Base-by-base conservation (phyloP, 2,113 vertebrate species). In the Sula dactylatra region DNA sequence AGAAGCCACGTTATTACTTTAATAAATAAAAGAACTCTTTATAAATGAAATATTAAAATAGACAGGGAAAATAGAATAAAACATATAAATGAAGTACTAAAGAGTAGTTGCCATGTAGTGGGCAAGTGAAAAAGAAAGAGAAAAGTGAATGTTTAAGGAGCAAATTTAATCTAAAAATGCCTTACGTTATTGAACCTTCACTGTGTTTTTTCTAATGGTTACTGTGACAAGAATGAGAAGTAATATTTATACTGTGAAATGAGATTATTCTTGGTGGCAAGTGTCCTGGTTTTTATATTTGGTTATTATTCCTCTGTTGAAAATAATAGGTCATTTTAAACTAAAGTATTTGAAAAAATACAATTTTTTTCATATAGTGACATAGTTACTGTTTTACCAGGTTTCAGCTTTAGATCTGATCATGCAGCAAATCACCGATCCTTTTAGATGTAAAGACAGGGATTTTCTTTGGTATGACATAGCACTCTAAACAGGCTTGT, bases 21-120 rank as follows among this genome's bases (percentile, higher is more conserved):
- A 13, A 89, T 64, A 34, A 90, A 61, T 84, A 67, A 91, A 94
- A 88, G 3, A 86, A 44, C 36, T 56, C n/a, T 69, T 76, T 65
- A 31, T 88, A 86, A 92, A 92, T 82, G 10, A 85, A 86, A 73
- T 54, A n/a, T 47, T 91, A 70, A 95, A 96, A 91, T 94, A 93
- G 59, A 76, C 38, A 65, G 38, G 24, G n/a, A 31, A 80, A 89
- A 72, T n/a, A 66, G 34, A 76, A 82, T 76, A 29, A 82, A 83
- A 24, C 21, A 26, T 78, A n/a, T 74, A 88, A 88, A 67, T n/a
- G 40, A 95, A 84, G 52, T 44, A 47, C 34, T 71, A 32, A 62
- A 50, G 36, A 69, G n/a, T 69, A 83, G 64, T 94, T 92, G 62
- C 56, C 3, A 14, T 47, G 59, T 82, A 64, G 26, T 56, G 32